Conservation (phyloP, 2,888 invertebrate species). For the Leptura quadrifasciata region DNA sequence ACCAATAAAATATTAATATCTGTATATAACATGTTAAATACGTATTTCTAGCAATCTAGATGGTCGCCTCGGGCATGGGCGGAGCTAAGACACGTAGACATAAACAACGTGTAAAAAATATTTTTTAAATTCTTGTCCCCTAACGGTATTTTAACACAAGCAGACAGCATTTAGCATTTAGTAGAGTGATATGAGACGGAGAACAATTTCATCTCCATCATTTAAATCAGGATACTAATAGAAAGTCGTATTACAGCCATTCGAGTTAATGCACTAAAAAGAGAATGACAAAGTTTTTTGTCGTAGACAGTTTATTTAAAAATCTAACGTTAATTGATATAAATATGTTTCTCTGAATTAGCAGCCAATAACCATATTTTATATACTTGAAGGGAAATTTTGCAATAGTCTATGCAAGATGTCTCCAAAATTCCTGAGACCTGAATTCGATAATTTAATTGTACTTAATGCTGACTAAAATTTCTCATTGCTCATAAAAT, state of each 20-base stretch:
- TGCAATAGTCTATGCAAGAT: too few relatives aligned
- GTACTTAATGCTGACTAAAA: too few relatives aligned
- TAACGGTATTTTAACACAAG: constrained; percentile 16
- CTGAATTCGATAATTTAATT: too few relatives aligned
- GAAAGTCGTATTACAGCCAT: background rate
- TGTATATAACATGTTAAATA: constrained; percentile 16
- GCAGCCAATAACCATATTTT: too few relatives aligned
- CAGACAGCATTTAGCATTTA: background rate
- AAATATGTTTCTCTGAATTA: too few relatives aligned
- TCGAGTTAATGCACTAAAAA: too few relatives aligned
- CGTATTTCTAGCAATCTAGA: constrained; percentile 27
- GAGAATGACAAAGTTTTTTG: too few relatives aligned
- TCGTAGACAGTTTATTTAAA: too few relatives aligned
- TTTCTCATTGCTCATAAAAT: too few relatives aligned
- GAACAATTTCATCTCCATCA: background rate
- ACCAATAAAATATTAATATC: constrained; percentile 34
- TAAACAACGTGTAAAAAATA: constrained; percentile 10
- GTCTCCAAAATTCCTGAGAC: too few relatives aligned
- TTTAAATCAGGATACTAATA: background rate
- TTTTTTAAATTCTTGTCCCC: constrained; percentile 9
- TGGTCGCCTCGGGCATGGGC: constrained; percentile 25
- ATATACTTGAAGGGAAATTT: too few relatives aligned
- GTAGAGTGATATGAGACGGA: background rate
- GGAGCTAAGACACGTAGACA: constrained; percentile 13
- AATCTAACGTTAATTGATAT: too few relatives aligned